These are phyloP conservation scores for Rapana venosa DNA, from an alignment of 2,888 invertebrate genomes.

Conservation along the genomic window DNA sequence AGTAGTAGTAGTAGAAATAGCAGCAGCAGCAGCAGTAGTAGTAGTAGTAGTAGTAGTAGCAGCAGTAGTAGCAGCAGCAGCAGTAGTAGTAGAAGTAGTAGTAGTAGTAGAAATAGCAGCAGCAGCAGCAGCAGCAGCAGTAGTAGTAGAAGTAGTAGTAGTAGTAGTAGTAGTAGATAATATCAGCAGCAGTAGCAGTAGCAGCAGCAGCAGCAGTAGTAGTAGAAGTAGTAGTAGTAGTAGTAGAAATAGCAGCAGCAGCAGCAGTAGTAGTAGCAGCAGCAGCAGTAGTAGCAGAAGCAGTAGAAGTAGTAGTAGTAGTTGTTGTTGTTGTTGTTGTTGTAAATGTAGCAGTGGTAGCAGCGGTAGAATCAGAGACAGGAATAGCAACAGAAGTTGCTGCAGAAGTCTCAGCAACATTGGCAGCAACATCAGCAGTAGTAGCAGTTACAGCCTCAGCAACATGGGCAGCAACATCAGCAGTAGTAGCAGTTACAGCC, in stretches of 20 bases:
- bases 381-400: too few relatives aligned
- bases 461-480: too few relatives aligned
- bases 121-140: too few relatives aligned
- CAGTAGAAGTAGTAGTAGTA: too few relatives aligned
- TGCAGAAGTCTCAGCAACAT: not conserved
- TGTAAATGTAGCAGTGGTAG: conserved; percentile 37
- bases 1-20: conserved; percentile 30
- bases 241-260: conserved; percentile 27
- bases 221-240: too few relatives aligned
- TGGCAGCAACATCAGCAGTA: not conserved
- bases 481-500: too few relatives aligned
- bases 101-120: conserved; percentile 27
- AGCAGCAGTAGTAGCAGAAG: too few relatives aligned
- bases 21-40: not conserved
- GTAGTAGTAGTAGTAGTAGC: conserved; percentile 23
- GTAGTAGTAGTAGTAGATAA: not conserved
- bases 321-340: conserved; percentile 32
- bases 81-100: conserved; percentile 22
- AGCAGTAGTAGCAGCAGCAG: conserved; percentile 17
- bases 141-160: too few relatives aligned
- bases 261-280: conserved; percentile 24
- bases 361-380: conserved; percentile 24
- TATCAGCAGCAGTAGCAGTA: too few relatives aligned
- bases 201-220: not conserved
- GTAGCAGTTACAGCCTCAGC: not conserved